These are phyloP conservation scores for Monoplex corrugatus DNA, from an alignment of 2,888 invertebrate genomes.

Conservation along the genomic window DNA sequence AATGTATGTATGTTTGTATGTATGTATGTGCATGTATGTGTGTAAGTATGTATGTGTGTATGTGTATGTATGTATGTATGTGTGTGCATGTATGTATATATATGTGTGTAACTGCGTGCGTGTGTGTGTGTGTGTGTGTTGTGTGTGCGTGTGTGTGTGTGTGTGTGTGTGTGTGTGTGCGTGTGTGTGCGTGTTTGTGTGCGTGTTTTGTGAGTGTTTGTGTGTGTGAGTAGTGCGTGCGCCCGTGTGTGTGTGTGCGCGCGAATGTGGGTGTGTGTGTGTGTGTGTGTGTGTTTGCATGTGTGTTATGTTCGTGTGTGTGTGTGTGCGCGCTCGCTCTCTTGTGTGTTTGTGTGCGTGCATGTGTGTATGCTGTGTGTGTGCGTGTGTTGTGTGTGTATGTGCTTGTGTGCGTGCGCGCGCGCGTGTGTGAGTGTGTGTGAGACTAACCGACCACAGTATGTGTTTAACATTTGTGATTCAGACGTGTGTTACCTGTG, in stretches of 20 bases:
- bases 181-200: not conserved
- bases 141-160: constrained; percentile 11
- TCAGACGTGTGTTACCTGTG: not conserved
- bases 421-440: not conserved
- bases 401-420: not conserved
- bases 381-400: not conserved
- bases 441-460: not conserved
- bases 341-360: not conserved
- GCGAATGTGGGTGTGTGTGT: not conserved
- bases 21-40: not conserved
- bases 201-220: not conserved
- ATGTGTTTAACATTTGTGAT: not conserved
- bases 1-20: constrained; percentile 5
- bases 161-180: constrained; percentile 25
- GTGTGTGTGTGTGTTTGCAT: not conserved
- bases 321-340: not conserved
- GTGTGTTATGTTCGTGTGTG: not conserved
- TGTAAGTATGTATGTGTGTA: constrained; percentile 18
- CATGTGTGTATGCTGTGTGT: not conserved
- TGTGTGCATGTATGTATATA: not conserved
- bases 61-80: not conserved
- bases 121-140: constrained; percentile 22
- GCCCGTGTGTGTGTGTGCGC: not conserved
- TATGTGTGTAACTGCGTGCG: not conserved
- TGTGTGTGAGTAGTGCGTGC: not conserved